Evolutionary conservation across 2,888 invertebrate species (phyloP), one percentile per base, ranked within the genome.

Genomic region (Sinotaia quadrata): DNA sequence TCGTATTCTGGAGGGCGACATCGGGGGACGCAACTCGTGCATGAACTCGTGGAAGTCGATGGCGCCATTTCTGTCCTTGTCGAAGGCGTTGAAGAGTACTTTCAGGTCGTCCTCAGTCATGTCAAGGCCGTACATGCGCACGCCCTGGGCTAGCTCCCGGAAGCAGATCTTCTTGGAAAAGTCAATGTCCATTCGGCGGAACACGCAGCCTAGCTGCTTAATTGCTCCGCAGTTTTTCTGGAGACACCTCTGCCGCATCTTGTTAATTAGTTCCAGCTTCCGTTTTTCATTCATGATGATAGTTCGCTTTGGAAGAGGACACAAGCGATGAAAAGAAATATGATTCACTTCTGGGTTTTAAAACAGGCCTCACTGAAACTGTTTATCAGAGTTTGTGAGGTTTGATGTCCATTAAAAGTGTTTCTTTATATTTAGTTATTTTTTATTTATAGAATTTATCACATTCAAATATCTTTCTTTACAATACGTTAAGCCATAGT

Each of bases 11-110:
- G 29, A 24, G n/a, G 68, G 61, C 2, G 75, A 67, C 82, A 86
- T 80, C 5, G 82, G 75, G 27, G 85, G 85, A 33, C 80, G 73
- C 24, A 85, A 73, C 37, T 78, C 76, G 24, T 75, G 52, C 58
- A 85, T 77, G 60, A 85, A 81, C 72, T 86, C 86, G 21, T 71
- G 68, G 71, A 86, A 86, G 59, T 86, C 86, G 37, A 86, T 78
- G 21, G 74, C 71, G 12, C 75, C 75, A 66, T 80, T 81, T 15
- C 75, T 72, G 70, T 86, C 84, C 49, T 72, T 78, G 71, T 86
- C 86, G 61, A 85, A 77, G 0, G 79, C 72, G 4, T 70, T 58
- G 71, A 85, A 85, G 31, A 85, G 68, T 12, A 73, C 51, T 8
- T 69, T 68, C n/a, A 85, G 59, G 7, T 84, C 82, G 2, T 78